Conservation (phyloP, 2,113 vertebrate genomes). For the Gasterosteus aculeatus region DNA sequence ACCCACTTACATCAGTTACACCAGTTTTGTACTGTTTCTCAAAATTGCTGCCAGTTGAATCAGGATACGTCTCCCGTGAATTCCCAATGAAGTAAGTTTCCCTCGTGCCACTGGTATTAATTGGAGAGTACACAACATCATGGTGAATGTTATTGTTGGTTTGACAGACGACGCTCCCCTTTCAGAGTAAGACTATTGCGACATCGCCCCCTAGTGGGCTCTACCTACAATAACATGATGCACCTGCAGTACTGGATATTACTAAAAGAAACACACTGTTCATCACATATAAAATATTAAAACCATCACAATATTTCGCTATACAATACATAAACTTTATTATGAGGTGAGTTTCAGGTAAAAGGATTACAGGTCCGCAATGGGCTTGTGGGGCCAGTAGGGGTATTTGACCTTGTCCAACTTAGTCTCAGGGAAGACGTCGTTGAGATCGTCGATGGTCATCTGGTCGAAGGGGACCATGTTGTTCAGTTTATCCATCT, state of each 20-base stretch:
- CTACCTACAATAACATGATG: neutral
- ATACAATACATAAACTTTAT: conserved; percentile 76
- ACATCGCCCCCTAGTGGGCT: conserved; percentile 43
- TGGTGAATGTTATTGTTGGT: neutral
- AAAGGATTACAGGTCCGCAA: conserved; percentile 84
- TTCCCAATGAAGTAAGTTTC: neutral
- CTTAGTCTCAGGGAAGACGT: conserved; percentile 88
- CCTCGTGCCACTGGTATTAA: neutral
- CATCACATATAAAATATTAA: neutral
- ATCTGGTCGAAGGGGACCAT: conserved; percentile 97
- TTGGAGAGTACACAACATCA: neutral
- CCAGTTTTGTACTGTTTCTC: neutral
- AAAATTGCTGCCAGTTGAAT: neutral
- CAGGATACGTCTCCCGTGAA: neutral
- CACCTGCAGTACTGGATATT: neutral
- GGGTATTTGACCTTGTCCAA: conserved; percentile 90
- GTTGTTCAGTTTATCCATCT: conserved; percentile 88
- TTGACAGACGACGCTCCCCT: neutral
- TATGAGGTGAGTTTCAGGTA: conserved; percentile 38
- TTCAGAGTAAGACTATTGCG: conserved; percentile 7
- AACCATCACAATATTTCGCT: conserved; percentile 13
- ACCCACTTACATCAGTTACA: neutral
- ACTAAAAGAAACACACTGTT: neutral
- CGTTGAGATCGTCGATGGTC: conserved; percentile 87
- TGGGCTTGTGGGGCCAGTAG: conserved; percentile 92